A percentile compares a stretch with the other conserved stretches of the same genome.
Evolutionary conservation across 2,113 vertebrate species (phyloP).

Genomic region (Potamarius usumacintae): DNA sequence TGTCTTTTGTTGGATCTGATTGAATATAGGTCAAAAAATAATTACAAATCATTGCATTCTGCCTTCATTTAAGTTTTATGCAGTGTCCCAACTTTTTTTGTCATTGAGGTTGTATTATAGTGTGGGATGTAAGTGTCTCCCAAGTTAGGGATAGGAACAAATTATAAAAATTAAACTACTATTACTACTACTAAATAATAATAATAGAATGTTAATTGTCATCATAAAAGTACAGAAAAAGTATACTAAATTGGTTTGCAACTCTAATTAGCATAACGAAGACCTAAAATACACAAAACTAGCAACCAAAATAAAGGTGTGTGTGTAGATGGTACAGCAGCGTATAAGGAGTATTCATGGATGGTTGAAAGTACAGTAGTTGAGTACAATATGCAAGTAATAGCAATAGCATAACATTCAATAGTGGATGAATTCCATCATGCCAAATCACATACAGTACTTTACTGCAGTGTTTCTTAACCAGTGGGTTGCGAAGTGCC

Average conservation of each 20-base stretch:
- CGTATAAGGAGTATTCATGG: neutral
- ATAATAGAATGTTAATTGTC: neutral
- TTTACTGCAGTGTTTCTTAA: too few species aligned
- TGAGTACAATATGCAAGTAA: neutral
- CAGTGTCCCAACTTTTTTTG: too few species aligned
- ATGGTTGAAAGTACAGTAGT: neutral
- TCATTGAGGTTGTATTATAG: neutral
- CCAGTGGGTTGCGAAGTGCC: too few species aligned
- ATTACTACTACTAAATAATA: neutral
- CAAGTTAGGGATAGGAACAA: neutral
- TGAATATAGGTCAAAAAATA: too few species aligned
- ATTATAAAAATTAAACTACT: too few species aligned
- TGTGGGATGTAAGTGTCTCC: neutral
- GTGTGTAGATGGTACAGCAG: neutral
- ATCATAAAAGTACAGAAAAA: too few species aligned
- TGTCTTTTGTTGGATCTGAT: too few species aligned
- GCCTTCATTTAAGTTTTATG: too few species aligned
- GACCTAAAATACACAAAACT: neutral
- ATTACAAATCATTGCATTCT: too few species aligned
- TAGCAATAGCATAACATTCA: neutral
- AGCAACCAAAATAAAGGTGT: too few species aligned
- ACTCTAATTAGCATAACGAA: neutral
- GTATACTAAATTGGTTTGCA: neutral
- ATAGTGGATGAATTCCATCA: neutral
- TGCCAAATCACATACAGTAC: neutral